Percentiles rank a stretch among this genome's conserved stretches.
These are phyloP conservation scores for Peromyscus eremicus DNA, from an alignment of 2,797 vertebrate species.

Conservation along the genomic window DNA sequence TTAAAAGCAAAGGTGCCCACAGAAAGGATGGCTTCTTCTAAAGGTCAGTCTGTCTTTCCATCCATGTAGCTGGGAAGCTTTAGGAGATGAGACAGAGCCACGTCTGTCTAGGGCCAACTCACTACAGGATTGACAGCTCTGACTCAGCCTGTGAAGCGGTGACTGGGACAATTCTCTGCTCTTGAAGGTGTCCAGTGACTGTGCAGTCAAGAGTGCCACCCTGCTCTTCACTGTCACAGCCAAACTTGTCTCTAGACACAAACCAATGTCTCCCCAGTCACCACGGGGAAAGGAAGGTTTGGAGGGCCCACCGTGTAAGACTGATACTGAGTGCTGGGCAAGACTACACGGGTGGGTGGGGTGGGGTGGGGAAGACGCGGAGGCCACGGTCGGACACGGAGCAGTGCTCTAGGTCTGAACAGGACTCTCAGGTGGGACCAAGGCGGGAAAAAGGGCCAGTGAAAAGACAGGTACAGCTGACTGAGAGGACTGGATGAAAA, in stretches of 20 bases:
- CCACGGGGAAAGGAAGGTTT: not conserved
- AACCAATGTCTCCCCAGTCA: not conserved
- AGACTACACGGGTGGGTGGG: accelerated
- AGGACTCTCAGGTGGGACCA: not conserved
- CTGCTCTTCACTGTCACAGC: accelerated
- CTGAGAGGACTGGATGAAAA: not conserved
- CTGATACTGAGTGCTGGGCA: not conserved
- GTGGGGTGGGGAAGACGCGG: not conserved
- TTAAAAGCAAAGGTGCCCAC: not conserved
- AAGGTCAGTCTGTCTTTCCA: not conserved
- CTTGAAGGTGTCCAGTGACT: too few species aligned
- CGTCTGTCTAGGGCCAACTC: not conserved
- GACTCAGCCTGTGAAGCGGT: accelerated
- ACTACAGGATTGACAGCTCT: not conserved
- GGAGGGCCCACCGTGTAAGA: accelerated
- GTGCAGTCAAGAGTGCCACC: too few species aligned
- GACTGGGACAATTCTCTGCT: not conserved
- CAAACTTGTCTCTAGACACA: not conserved
- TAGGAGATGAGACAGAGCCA: accelerated
- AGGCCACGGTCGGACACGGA: not conserved
- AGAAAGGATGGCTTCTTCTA: not conserved
- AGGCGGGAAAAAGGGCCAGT: not conserved
- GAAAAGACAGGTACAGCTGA: not conserved
- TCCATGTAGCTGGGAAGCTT: not conserved
- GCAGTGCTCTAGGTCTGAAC: not conserved